phyloP scores from a whole-genome alignment of 2,113 vertebrate genomes.

The Pituophis catenifer region DNA sequence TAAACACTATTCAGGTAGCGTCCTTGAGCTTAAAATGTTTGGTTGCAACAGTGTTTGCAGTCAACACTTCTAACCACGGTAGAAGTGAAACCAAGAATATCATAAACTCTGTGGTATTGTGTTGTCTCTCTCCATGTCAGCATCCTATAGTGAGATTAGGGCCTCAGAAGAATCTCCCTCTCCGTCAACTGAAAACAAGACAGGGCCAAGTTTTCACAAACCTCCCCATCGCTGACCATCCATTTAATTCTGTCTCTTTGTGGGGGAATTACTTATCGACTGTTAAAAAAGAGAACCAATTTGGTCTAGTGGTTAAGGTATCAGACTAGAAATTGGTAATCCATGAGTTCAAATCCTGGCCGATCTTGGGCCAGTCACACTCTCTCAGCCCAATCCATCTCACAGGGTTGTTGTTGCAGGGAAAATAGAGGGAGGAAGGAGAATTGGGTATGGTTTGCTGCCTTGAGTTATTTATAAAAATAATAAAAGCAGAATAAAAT shows the following conservation, averaged over 20 bases:
- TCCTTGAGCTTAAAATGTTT: background rate
- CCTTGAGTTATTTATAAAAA: background rate
- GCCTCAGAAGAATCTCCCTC: background rate
- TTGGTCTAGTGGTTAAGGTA: background rate
- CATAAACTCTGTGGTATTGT: background rate
- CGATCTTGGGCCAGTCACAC: background rate
- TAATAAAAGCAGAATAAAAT: background rate
- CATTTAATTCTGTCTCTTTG: background rate
- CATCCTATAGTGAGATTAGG: background rate
- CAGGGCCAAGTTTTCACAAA: background rate
- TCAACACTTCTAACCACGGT: background rate
- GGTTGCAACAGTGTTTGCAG: background rate
- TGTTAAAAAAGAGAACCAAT: background rate
- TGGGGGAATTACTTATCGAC: background rate
- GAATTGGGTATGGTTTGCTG: background rate
- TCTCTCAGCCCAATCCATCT: background rate
- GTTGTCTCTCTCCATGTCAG: background rate
- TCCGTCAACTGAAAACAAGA: background rate
- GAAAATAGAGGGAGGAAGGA: background rate
- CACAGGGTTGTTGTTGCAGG: background rate
- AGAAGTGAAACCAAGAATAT: background rate
- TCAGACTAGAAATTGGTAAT: background rate
- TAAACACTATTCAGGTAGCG: background rate
- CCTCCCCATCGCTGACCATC: background rate
- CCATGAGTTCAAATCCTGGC: background rate